phyloP scores from a whole-genome alignment of 2,113 vertebrate species.

The Raja brachyura region DNA sequence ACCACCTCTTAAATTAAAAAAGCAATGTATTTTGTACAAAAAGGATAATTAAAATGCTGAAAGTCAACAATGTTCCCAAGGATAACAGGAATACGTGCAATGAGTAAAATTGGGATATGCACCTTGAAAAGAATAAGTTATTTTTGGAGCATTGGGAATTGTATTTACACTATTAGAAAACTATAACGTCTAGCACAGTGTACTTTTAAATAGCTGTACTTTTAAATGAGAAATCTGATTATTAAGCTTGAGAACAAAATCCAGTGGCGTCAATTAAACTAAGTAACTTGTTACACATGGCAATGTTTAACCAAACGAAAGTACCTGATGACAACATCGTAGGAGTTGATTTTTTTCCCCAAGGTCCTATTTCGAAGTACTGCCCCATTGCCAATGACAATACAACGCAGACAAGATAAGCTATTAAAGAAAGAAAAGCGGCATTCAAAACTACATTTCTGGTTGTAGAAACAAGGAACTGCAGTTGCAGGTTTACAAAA shows the following conservation, averaged over 20 bases:
- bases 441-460: background rate
- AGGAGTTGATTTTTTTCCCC: slow-evolving; percentile 65
- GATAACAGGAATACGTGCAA: background rate
- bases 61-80: background rate
- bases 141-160: background rate
- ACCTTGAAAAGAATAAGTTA: too few species aligned
- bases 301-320: background rate
- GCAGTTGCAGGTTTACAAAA: too few species aligned
- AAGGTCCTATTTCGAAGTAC: slow-evolving; percentile 66
- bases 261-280: background rate
- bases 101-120: background rate
- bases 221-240: background rate
- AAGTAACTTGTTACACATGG: background rate
- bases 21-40: background rate
- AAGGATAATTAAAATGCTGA: background rate
- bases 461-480: too few species aligned
- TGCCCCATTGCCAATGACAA: slow-evolving; percentile 70
- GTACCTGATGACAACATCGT: slow-evolving; percentile 72
- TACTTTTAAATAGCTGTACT: background rate
- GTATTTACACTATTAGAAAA: background rate
- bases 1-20: too few species aligned
- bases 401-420: slow-evolving; percentile 57
- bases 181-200: background rate
- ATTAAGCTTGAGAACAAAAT: background rate
- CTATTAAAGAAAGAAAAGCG: slow-evolving; percentile 49